Evolutionary conservation across 1,140 invertebrate genomes (phyloP), one percentile per base, ranked within the genome.

Genomic region (Heliothis subflexa): DNA sequence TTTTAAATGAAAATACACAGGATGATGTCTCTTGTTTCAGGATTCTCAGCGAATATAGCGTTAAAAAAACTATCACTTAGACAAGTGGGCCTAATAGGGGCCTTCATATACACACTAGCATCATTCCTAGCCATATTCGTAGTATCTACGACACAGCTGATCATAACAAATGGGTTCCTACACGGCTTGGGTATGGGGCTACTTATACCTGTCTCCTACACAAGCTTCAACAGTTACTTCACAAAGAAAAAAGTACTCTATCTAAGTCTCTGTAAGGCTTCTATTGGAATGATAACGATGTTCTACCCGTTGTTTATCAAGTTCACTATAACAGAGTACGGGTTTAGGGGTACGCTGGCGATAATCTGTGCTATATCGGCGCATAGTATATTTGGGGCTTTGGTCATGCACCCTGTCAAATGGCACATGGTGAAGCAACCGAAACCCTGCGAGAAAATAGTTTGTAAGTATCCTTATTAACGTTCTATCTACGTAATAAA

Each of bases 381-480:
- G 0, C 95, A 97, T 81, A 95, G 95, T 1, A 88, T 97, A 16
- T 90, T 96, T 49, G 97, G 96, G 0, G 95, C 96, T 55, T 83
- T 96, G 9, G 91, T 97, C 0, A 95, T 97, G 86, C 97, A 97
- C 83, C 97, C 97, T 0, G 96, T 97, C 1, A 95, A 96, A 82
- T 96, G 96, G 96, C 96, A 97, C 85, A 95, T 96, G 92, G 95
- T 95, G 14, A 95, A 95, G 71, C 83, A 87, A 55, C 68, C 79
- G 45, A 94, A 94, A 49, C 83, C 89, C 1, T 91, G 89, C 47
- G 93, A 94, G 74, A 88, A 91, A 81, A 93, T 94, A 84, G 87
- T 94, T 21, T 85, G 93, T 94, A 85, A 93, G 92, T 93, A 85
- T 78, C 66, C 75, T 45, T 76, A 12, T 64, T 52, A n/a, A 66